Conservation (phyloP, 2,797 vertebrate genomes). For the Potorous gilbertii region DNA sequence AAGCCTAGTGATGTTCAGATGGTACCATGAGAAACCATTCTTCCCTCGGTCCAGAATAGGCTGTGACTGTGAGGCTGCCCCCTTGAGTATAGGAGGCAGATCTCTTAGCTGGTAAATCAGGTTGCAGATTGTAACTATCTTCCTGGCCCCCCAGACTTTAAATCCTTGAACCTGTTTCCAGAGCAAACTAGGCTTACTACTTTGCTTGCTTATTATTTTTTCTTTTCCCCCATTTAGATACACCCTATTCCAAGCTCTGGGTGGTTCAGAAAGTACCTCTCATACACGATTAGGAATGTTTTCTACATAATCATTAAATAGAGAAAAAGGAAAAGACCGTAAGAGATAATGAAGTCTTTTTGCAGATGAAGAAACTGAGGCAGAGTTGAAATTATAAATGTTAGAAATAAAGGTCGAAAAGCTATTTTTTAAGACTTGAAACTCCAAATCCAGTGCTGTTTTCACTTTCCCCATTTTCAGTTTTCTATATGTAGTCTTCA, state of each 20-base stretch:
- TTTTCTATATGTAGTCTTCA: conserved; percentile 70
- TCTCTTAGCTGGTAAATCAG: conserved; percentile 65
- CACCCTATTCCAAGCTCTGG: not conserved
- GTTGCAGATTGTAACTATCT: conserved; percentile 73
- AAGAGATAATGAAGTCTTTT: not conserved
- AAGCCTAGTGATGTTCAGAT: conserved; percentile 70
- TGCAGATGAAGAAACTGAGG: not conserved
- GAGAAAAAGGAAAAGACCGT: not conserved
- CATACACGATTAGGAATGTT: not conserved
- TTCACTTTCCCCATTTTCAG: conserved; percentile 73
- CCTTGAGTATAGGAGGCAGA: conserved; percentile 62
- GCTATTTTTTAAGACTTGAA: not conserved
- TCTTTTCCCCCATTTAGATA: not conserved
- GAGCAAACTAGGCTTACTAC: conserved; percentile 69
- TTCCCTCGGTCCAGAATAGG: conserved; percentile 71
- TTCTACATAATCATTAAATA: not conserved
- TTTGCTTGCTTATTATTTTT: conserved; percentile 24
- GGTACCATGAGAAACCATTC: conserved; percentile 73
- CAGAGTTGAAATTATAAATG: not conserved
- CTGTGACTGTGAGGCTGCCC: conserved; percentile 75
- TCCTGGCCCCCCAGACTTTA: conserved; percentile 53
- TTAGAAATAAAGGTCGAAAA: not conserved
- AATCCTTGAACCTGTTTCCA: conserved; percentile 69
- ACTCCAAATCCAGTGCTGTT: not conserved
- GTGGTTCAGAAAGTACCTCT: not conserved